phyloP scores from a whole-genome alignment of 2,797 vertebrate genomes.

The Galago senegalensis region DNA sequence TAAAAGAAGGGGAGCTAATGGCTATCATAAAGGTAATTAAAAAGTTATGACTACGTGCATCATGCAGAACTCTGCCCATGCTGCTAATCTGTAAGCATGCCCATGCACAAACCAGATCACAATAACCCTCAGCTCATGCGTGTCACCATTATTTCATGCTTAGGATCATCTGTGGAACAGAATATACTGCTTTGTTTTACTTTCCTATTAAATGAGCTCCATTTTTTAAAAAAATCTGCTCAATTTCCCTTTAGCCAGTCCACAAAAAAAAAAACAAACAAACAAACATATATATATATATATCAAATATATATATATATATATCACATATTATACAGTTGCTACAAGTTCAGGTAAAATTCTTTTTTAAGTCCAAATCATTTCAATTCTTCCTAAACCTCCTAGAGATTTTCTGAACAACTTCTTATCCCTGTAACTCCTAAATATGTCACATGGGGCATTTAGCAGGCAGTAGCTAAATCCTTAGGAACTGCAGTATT shows the following conservation, averaged over 20 bases:
- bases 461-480: constrained; percentile 73
- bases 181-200: constrained; percentile 51
- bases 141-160: constrained; percentile 47
- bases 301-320: too few relatives aligned
- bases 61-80: neutral
- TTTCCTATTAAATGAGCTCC: constrained; percentile 32
- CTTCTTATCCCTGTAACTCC: constrained; percentile 68
- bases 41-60: constrained; percentile 17
- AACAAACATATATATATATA: neutral
- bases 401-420: constrained; percentile 76
- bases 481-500: constrained; percentile 71
- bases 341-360: constrained; percentile 62
- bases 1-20: constrained; percentile 50
- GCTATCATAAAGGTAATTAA: neutral
- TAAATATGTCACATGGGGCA: constrained; percentile 69
- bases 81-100: neutral
- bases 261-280: neutral
- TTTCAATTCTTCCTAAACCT: constrained; percentile 64
- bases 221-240: constrained; percentile 10
- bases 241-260: constrained; percentile 26
- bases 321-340: constrained; percentile 23
- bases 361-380: constrained; percentile 70
- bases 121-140: neutral
- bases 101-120: neutral
- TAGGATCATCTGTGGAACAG: constrained; percentile 23